phyloP scores from a whole-genome alignment of 2,888 invertebrate genomes.

The Platycheirus albimanus region DNA sequence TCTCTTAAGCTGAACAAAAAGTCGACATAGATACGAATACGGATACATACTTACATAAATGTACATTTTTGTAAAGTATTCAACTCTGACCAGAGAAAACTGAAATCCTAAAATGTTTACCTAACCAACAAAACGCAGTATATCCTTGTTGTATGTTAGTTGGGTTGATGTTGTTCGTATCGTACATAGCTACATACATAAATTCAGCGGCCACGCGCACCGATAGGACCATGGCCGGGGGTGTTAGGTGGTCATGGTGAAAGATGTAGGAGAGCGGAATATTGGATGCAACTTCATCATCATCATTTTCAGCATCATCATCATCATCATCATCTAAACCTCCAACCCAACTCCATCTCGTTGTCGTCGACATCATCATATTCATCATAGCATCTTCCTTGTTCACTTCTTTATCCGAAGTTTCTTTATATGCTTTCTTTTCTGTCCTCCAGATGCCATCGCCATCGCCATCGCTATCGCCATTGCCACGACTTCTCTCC shows the following conservation, averaged over 20 bases:
- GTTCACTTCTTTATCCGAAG: constrained; percentile 66
- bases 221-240: constrained; percentile 15
- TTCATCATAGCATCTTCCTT: constrained; percentile 70
- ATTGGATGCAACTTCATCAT: constrained; percentile 66
- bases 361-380: constrained; percentile 67
- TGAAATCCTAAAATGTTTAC: constrained; percentile 71
- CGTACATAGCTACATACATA: constrained; percentile 35
- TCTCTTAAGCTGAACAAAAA: no score
- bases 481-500: constrained; percentile 19
- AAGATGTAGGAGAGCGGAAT: constrained; percentile 15
- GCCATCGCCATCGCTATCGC: no score
- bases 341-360: no score
- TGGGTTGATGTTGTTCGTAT: no score
- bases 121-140: constrained; percentile 65
- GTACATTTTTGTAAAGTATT: constrained; percentile 61
- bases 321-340: no score
- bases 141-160: constrained; percentile 58
- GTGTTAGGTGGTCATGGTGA: constrained; percentile 6
- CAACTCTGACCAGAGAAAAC: constrained; percentile 65
- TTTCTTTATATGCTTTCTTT: constrained; percentile 71
- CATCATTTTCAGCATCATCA: constrained; percentile 21
- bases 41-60: no score
- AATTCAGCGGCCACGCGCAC: constrained; percentile 65
- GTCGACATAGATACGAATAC: constrained; percentile 20
- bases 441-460: constrained; percentile 54